Conservation (phyloP, 1,140 invertebrate genomes). For the Heliconius melpomene region DNA sequence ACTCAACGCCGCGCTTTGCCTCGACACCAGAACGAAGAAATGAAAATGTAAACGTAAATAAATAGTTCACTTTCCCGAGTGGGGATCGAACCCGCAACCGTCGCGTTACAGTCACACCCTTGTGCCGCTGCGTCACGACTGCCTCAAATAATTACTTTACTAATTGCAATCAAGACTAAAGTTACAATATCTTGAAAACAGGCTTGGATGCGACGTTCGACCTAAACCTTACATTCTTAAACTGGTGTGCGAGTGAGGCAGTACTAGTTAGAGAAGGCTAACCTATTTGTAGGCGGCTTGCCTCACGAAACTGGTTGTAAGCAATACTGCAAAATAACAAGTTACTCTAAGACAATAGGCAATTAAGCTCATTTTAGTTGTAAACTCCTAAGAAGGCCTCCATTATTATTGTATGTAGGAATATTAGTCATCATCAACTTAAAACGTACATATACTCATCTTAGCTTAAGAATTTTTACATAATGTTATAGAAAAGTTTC, state of each 20-base stretch:
- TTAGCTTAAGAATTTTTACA: background rate
- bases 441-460: slow-evolving; percentile 22
- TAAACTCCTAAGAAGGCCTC: slow-evolving; percentile 31
- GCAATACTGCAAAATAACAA: slow-evolving; percentile 44
- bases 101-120: too few species aligned
- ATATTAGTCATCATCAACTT: slow-evolving; percentile 56
- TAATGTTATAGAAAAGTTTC: background rate
- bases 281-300: slow-evolving; percentile 53
- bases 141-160: background rate
- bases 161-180: background rate
- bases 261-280: slow-evolving; percentile 40
- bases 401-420: slow-evolving; percentile 54
- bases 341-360: slow-evolving; percentile 43
- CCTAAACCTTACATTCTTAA: slow-evolving; percentile 65
- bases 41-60: too few species aligned
- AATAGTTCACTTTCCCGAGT: too few species aligned
- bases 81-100: too few species aligned
- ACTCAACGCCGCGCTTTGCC: too few species aligned
- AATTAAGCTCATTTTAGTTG: slow-evolving; percentile 51
- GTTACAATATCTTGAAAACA: slow-evolving; percentile 23
- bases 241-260: slow-evolving; percentile 46
- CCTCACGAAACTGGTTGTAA: slow-evolving; percentile 68
- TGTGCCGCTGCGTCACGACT: too few species aligned
- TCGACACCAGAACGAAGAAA: too few species aligned
- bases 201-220: slow-evolving; percentile 52